phyloP scores from a whole-genome alignment of 2,888 invertebrate genomes.

The Corbicula japonica region DNA sequence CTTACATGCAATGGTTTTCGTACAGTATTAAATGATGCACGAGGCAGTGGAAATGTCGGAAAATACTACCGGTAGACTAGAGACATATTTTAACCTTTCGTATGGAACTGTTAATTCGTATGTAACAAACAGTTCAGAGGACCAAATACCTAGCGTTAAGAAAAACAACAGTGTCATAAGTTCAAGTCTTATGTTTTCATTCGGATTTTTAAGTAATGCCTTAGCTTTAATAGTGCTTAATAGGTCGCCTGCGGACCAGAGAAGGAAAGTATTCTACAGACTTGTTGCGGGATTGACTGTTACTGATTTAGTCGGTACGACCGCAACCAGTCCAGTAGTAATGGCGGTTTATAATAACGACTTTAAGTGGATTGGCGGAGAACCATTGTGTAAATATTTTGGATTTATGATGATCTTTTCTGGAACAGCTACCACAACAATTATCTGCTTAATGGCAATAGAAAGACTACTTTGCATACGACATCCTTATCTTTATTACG shows the following conservation, averaged over 20 bases:
- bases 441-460: slow-evolving; percentile 85
- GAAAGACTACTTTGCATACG: no score
- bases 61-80: neutral
- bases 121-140: slow-evolving; percentile 7
- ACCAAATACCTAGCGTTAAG: slow-evolving; percentile 16
- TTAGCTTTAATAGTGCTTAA: slow-evolving; percentile 83
- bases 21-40: no score
- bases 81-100: slow-evolving; percentile 2
- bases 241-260: slow-evolving; percentile 75
- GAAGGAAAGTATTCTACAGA: slow-evolving; percentile 84
- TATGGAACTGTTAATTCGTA: neutral
- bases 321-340: slow-evolving; percentile 80
- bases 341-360: slow-evolving; percentile 79
- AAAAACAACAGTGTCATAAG: slow-evolving; percentile 47
- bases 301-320: slow-evolving; percentile 85
- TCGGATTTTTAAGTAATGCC: slow-evolving; percentile 82
- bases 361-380: no score
- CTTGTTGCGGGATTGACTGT: slow-evolving; percentile 83
- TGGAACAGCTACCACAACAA: slow-evolving; percentile 83
- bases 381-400: no score
- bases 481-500: slow-evolving; percentile 82
- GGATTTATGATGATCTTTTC: no score
- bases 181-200: slow-evolving; percentile 74
- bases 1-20: no score
- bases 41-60: no score